Evolutionary conservation across 2,888 invertebrate species (phyloP).

Genomic region (Cosmorhoe ocellata): DNA sequence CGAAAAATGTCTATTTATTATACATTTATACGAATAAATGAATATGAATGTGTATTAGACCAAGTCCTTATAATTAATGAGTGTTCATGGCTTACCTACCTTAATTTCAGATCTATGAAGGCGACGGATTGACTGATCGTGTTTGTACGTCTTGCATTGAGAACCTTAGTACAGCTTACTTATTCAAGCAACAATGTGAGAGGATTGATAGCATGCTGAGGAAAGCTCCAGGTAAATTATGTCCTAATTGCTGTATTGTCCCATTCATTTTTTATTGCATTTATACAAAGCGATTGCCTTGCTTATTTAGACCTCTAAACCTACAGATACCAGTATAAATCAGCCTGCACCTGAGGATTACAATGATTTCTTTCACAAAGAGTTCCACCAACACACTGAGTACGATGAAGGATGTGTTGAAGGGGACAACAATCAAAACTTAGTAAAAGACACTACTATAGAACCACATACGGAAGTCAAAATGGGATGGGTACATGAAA

Average conservation of each 20-base stretch:
- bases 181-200: conserved; percentile 76
- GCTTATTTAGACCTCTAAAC: no score
- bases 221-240: conserved; percentile 61
- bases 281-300: no score
- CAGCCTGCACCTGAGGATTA: conserved; percentile 58
- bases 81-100: no score
- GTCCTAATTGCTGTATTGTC: no score
- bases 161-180: conserved; percentile 72
- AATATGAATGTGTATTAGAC: no score
- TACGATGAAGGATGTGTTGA: conserved; percentile 53
- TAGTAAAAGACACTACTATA: conserved; percentile 50
- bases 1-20: no score
- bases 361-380: conserved; percentile 65
- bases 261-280: no score
- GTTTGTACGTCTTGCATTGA: conserved; percentile 75
- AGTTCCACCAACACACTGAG: conserved; percentile 68
- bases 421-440: conserved; percentile 69
- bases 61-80: no score
- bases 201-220: conserved; percentile 61
- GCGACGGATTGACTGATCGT: conserved; percentile 71
- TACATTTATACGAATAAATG: no score
- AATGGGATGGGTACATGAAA: conserved; percentile 47
- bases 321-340: conserved; percentile 56
- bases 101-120: conserved; percentile 64
- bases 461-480: conserved; percentile 34